Conservation (phyloP, 2,113 vertebrate genomes). For the Eurystomus gularis region DNA sequence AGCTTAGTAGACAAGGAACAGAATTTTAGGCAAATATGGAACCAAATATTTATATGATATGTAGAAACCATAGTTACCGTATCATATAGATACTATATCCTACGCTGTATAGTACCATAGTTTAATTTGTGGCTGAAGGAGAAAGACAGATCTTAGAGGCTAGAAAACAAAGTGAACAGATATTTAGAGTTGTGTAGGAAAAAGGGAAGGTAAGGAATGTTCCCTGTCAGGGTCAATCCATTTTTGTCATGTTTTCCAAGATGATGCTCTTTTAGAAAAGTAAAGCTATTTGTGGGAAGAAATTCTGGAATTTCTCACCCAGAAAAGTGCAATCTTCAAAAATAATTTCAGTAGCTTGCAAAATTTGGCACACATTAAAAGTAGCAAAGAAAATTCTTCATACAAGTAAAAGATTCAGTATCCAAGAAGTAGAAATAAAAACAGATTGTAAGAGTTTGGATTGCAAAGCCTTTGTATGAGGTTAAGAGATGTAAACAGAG, state of each 20-base stretch:
- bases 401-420: background rate
- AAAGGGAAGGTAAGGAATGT: background rate
- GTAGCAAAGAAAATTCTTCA: background rate
- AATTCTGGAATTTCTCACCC: background rate
- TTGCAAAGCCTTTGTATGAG: background rate
- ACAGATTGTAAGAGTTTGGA: background rate
- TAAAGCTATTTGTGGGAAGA: background rate
- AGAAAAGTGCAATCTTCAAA: background rate
- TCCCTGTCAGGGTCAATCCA: background rate
- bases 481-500: background rate
- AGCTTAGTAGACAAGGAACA: background rate
- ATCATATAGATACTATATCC: background rate
- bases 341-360: background rate
- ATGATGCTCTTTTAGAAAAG: background rate
- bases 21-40: background rate
- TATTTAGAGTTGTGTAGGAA: background rate
- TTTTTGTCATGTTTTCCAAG: background rate
- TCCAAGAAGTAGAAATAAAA: background rate
- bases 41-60: background rate
- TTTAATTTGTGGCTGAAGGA: background rate
- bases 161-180: background rate
- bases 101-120: no score
- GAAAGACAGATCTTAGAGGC: background rate
- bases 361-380: background rate
- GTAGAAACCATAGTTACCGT: background rate